Base-by-base conservation (phyloP, 2,797 vertebrate genomes). In the Chanos chanos region DNA sequence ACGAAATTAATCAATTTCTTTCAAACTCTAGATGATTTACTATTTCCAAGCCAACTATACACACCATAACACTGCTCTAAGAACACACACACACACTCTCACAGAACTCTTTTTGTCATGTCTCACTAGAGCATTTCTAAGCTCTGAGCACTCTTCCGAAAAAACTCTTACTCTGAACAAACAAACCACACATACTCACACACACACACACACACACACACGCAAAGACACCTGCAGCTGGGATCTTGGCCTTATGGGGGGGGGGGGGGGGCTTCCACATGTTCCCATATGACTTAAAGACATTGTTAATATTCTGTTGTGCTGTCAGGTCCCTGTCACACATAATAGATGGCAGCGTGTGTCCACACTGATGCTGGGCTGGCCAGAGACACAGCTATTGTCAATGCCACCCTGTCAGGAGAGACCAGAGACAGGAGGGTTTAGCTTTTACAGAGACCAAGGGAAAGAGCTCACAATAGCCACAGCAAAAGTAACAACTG, bases 261-360 rank as follows among this genome's bases (percentile, higher is more conserved):
- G n/a, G 1, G 7, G 6, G 0, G 39, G 31, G 56, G 37, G 47
- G n/a, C 55, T 21, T n/a, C 68, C 65, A 68, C 78, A 79, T 74
- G 58, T 54, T 66, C 49, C 43, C 60, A 28, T 68, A 55, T 77
- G 77, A 57, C 33, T 72, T 71, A n/a, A 74, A 71, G 79, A 75
- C 71, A 75, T 80, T 77, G 75, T 82, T 76, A 70, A 61, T 21
- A 64, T 61, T 66, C 66, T 56, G 57, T n/a, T 9, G 13, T 70
- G 71, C 71, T 80, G 74, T 79, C 79, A 76, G 68, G 78, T 76
- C 78, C 77, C 66, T 75, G 58, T 18, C 50, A 64, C 48, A 74
- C 73, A 71, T 82, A 77, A 81, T 82, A 76, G 40, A 62, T 71
- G 74, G 72, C 80, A 76, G 69, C 52, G 63, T 67, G 74, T 5